Conservation (phyloP, 2,113 vertebrate species). For the Ammodytes marinus region DNA sequence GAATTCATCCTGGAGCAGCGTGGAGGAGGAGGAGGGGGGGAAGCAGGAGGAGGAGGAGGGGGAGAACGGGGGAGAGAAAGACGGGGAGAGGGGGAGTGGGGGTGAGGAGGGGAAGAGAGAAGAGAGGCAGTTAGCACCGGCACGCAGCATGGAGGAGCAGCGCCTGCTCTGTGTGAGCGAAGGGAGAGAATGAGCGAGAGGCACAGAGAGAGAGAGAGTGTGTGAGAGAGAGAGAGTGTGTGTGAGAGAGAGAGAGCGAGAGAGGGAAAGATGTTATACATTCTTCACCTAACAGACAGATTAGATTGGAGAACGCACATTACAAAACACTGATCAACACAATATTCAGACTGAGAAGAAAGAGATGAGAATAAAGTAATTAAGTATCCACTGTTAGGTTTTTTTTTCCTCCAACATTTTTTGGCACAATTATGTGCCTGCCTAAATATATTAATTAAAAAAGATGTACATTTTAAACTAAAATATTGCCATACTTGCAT, state of each 20-base stretch:
- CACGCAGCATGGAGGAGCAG: conserved; percentile 82
- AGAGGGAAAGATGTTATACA: conserved; percentile 58
- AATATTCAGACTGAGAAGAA: conserved; percentile 26
- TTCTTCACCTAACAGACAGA: conserved; percentile 52
- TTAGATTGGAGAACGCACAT: conserved; percentile 54
- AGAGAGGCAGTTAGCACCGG: conserved; percentile 84
- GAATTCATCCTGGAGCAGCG: conserved; percentile 94
- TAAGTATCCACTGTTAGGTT: not conserved
- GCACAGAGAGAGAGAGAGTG: conserved; percentile 55
- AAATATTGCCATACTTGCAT: conserved; percentile 7
- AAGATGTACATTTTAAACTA: not conserved
- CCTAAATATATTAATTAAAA: conserved; percentile 9
- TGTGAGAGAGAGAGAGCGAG: conserved; percentile 44
- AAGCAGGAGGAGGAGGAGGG: conserved; percentile 72
- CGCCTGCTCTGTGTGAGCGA: conserved; percentile 78
- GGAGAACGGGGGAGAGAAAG: conserved; percentile 77
- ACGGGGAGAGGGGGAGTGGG: conserved; percentile 77
- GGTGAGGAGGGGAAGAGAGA: conserved; percentile 81
- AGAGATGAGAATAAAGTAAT: conserved; percentile 15
- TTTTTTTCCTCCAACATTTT: conserved; percentile 2
- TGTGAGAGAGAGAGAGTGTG: conserved; percentile 48
- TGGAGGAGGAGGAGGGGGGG: conserved; percentile 68
- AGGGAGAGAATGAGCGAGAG: conserved; percentile 78
- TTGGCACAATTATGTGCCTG: not conserved
- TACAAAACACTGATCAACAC: conserved; percentile 40